Percentiles rank a stretch among this genome's conserved stretches.
Conservation (phyloP, 2,797 vertebrate species). For the Pithecia hirsuta region DNA sequence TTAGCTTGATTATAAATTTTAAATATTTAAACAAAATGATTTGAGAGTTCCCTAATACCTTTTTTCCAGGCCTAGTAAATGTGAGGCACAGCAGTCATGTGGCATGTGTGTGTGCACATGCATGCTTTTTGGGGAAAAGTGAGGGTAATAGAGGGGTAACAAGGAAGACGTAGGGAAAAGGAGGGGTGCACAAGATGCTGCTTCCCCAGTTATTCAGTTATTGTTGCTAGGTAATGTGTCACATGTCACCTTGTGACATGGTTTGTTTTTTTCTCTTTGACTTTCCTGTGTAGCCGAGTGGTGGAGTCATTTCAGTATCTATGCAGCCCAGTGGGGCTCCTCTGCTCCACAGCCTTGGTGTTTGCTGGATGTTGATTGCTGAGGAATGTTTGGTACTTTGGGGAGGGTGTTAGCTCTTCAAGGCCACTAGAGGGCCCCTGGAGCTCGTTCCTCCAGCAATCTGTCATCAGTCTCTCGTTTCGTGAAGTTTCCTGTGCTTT, state of each 20-base stretch:
- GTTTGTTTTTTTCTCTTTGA: background rate
- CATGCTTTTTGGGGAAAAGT: background rate
- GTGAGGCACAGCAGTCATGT: too few species aligned
- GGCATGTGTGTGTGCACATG: accelerated
- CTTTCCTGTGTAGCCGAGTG: background rate
- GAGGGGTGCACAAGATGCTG: too few species aligned
- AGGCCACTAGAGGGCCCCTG: conserved; percentile 41
- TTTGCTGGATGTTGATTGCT: background rate
- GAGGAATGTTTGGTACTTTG: background rate
- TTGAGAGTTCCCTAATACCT: background rate
- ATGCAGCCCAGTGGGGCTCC: background rate
- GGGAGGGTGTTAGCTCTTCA: background rate
- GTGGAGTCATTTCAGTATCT: background rate
- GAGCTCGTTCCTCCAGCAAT: background rate
- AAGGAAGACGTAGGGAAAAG: background rate
- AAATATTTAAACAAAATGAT: background rate
- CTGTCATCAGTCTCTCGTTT: background rate
- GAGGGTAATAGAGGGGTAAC: too few species aligned
- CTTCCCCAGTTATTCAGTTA: background rate
- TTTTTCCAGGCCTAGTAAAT: background rate
- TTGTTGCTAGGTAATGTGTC: background rate
- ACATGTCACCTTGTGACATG: background rate
- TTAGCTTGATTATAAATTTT: background rate
- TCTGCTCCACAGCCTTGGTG: background rate
- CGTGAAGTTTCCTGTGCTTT: background rate